Evolutionary conservation across 2,888 invertebrate species (phyloP).

Genomic region (Drosophila meridiana): DNA sequence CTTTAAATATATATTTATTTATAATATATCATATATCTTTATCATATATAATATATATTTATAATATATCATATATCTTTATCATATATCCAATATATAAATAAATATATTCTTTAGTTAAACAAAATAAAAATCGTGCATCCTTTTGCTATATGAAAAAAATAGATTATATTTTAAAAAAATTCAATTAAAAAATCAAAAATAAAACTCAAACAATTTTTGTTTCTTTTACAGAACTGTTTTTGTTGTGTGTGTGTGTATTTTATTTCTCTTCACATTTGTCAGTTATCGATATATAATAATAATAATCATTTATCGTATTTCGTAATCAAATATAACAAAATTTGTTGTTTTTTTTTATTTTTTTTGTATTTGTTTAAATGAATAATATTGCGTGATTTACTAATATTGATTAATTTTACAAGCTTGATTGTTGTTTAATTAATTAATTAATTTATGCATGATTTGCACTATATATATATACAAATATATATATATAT

Average conservation of each 20-base stretch:
- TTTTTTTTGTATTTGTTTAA: conserved; percentile 40
- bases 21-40: too few species aligned
- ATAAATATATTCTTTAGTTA: too few species aligned
- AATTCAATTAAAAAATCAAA: background rate
- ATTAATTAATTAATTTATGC: conserved; percentile 6
- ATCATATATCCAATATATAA: too few species aligned
- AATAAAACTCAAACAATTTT: conserved; percentile 29
- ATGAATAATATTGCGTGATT: conserved; percentile 75
- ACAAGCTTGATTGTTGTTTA: conserved; percentile 34
- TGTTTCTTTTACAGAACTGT: conserved; percentile 53
- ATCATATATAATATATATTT: too few species aligned
- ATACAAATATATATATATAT: background rate
- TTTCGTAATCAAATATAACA: conserved; percentile 64
- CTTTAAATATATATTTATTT: too few species aligned
- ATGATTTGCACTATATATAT: conserved; percentile 17
- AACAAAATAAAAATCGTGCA: too few species aligned
- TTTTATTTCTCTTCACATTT: conserved; percentile 59
- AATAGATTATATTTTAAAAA: background rate
- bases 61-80: too few species aligned
- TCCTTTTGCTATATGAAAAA: background rate
- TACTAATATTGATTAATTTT: conserved; percentile 50
- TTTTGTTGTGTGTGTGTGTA: conserved; percentile 44
- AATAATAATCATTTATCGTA: conserved; percentile 77
- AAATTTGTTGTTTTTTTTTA: conserved; percentile 51
- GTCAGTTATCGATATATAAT: conserved; percentile 63